Evolutionary conservation across 2,797 vertebrate genomes (phyloP).

Genomic region (Holocentrus rufus): DNA sequence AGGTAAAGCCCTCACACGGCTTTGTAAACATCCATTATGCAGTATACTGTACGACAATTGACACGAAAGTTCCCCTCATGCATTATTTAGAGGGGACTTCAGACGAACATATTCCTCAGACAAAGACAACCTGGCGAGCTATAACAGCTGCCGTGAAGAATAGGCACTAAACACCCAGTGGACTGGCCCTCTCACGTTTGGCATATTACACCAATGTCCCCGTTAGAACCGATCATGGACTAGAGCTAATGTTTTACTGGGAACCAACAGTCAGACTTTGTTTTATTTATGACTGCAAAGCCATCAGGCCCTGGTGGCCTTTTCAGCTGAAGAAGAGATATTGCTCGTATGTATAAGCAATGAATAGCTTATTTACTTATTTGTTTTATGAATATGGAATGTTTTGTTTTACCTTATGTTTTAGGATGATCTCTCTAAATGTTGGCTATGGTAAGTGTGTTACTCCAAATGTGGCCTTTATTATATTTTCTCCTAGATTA

Average conservation of each 20-base stretch:
- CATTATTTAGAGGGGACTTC: conserved; percentile 88
- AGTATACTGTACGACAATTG: conserved; percentile 81
- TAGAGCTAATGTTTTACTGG: conserved; percentile 65
- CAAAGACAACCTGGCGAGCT: conserved; percentile 72
- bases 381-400: conserved; percentile 40
- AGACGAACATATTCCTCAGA: conserved; percentile 74
- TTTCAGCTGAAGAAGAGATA: conserved; percentile 70
- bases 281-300: conserved; percentile 73
- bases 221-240: conserved; percentile 64
- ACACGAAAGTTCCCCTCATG: conserved; percentile 83
- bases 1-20: conserved; percentile 80
- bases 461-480: neutral
- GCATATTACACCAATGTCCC: conserved; percentile 59
- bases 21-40: conserved; percentile 87
- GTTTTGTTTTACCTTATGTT: conserved; percentile 43
- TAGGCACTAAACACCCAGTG: conserved; percentile 57
- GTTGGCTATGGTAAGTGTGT: neutral
- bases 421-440: conserved; percentile 10
- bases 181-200: conserved; percentile 56
- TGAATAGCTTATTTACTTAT: conserved; percentile 26
- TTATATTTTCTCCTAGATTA: conserved; percentile 26
- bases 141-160: conserved; percentile 76
- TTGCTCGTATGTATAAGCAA: conserved; percentile 51
- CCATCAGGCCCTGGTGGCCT: conserved; percentile 73
- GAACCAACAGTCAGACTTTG: conserved; percentile 61